Percentiles rank a stretch among this genome's conserved stretches.
Evolutionary conservation across 2,797 vertebrate genomes (phyloP).

Genomic region (Spinibarbus caldwelli): DNA sequence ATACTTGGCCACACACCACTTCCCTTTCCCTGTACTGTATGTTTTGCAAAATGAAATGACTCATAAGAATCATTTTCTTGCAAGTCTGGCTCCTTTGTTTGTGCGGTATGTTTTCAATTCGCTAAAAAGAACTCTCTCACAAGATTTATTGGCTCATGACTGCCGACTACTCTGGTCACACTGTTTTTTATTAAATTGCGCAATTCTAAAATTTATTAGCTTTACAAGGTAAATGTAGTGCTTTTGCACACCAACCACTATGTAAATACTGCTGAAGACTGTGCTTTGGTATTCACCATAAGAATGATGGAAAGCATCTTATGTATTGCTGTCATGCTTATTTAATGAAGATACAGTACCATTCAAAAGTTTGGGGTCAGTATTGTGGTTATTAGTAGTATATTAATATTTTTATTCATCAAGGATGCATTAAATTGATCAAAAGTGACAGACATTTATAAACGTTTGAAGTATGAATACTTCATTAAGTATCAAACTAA

Average conservation of each 20-base stretch:
- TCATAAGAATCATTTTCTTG: not conserved
- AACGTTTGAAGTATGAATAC: not conserved
- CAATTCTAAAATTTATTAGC: not conserved
- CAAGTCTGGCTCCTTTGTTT: not conserved
- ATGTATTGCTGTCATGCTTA: not conserved
- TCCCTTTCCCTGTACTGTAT: too few relatives aligned
- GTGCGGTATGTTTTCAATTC: not conserved
- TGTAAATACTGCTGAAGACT: not conserved
- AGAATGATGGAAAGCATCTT: not conserved
- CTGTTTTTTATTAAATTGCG: not conserved
- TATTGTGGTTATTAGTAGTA: not conserved
- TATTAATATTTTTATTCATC: not conserved
- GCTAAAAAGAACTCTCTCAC: not conserved
- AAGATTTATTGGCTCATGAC: not conserved
- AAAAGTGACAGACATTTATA: not conserved
- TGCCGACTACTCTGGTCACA: not conserved
- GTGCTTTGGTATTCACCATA: not conserved
- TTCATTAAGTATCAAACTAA: not conserved
- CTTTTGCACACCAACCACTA: not conserved
- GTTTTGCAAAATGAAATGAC: too few relatives aligned
- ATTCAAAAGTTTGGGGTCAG: not conserved
- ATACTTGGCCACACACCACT: too few relatives aligned
- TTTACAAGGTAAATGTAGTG: not conserved
- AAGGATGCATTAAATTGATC: not conserved
- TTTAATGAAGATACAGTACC: slow-evolving; percentile 4